Conservation (phyloP, 2,113 vertebrate species). For the Sialia sialis region DNA sequence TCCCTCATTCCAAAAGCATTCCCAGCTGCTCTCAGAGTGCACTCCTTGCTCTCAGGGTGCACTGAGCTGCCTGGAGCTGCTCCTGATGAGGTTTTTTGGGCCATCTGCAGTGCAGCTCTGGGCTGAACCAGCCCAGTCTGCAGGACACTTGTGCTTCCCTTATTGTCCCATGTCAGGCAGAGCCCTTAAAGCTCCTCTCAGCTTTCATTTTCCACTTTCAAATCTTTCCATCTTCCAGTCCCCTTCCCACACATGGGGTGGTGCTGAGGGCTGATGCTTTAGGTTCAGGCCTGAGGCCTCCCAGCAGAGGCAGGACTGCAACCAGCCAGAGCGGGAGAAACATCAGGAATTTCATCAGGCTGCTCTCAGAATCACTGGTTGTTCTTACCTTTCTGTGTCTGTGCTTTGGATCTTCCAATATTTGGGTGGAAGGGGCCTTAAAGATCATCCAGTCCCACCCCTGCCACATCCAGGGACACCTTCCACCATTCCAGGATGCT, state of each 20-base stretch:
- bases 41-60: fast-evolving
- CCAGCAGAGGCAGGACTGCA: background rate
- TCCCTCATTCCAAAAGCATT: fast-evolving
- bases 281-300: too few relatives aligned
- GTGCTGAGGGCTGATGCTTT: background rate
- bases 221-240: background rate
- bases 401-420: background rate
- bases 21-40: background rate
- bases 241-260: fast-evolving
- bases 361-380: background rate
- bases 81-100: background rate
- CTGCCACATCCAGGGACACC: too few relatives aligned
- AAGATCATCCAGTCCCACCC: too few relatives aligned
- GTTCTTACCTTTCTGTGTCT: background rate
- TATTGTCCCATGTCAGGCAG: background rate
- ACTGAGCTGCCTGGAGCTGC: background rate
- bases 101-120: background rate
- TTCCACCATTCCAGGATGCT: too few relatives aligned
- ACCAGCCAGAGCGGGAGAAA: fast-evolving
- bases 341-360: background rate
- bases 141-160: background rate
- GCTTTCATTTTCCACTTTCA: background rate
- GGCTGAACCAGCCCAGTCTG: background rate
- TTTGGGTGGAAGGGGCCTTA: too few relatives aligned
- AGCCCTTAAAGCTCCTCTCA: background rate